Evolutionary conservation across 2,888 invertebrate species (phyloP), one percentile per base, ranked within the genome.

Genomic region (Drosophila kanekoi): DNA sequence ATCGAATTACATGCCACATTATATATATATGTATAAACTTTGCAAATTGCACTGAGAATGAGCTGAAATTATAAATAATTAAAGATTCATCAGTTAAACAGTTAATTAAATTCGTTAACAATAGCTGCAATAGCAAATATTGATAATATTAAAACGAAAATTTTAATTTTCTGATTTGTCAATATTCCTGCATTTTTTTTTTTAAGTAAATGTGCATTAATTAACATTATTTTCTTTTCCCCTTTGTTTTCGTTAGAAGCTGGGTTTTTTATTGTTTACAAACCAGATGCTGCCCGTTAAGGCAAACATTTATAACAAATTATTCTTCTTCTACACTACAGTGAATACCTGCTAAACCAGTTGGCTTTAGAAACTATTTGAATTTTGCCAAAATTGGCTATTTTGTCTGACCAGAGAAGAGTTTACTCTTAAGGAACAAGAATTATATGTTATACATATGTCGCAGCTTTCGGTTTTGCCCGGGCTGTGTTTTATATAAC

Each of bases 1-100:
- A 45, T 47, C 56, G 35, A 43, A 57, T 47, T 65, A 70, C 14
- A 4, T 48, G 49, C 14, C 35, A 35, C 32, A 16, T 28, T 8
- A 28, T 8, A 14, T 38, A 40, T 48, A 52, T n/a, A n/a, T n/a
- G n/a, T n/a, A n/a, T n/a, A n/a, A n/a, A n/a, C 28, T 2, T 28
- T 70, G 70, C 18, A 54, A 61, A 63, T 58, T 77, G 54, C 47
- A 43, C 71, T 16, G 47, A 3, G 38, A 65, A 65, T 56, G 18
- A 11, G 38, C 8, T 23, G n/a, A 28, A 28, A 6, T 48, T 54
- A 4, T 13, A 11, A 32, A 13, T 33, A 47, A 11, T 40, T 13
- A 38, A 18, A n/a, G 32, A 18, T 56, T 64, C 38, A 13, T 37
- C n/a, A 28, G 38, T 14, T 58, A 14, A 49, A 32, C 33, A 14